Evolutionary conservation across 1,140 invertebrate species (phyloP).

Genomic region (Trichomalopsis sarcophagae): DNA sequence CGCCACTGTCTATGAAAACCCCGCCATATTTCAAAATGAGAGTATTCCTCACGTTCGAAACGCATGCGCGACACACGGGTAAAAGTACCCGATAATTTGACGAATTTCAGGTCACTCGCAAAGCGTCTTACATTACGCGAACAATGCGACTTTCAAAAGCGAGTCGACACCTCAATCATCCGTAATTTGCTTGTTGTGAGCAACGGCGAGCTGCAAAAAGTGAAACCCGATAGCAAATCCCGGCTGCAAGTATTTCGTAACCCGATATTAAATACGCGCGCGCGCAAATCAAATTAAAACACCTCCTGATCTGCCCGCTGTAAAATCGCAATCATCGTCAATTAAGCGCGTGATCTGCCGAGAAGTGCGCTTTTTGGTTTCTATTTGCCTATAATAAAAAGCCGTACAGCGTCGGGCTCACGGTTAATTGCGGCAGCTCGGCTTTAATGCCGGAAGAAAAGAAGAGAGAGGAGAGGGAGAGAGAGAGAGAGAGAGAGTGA

Average conservation of each 20-base stretch:
- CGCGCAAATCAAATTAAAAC: not conserved
- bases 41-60: too few relatives aligned
- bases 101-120: not conserved
- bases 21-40: not conserved
- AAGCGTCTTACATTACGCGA: not conserved
- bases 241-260: not conserved
- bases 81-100: not conserved
- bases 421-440: not conserved
- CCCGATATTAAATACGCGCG: not conserved
- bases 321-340: too few relatives aligned
- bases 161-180: not conserved
- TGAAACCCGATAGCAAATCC: not conserved
- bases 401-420: not conserved
- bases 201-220: not conserved
- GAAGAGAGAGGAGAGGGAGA: not conserved
- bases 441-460: constrained; percentile 14
- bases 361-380: not conserved
- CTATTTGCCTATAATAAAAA: constrained; percentile 9
- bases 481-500: not conserved
- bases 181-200: not conserved
- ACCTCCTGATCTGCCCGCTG: not conserved
- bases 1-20: not conserved
- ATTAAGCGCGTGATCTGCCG: too few relatives aligned
- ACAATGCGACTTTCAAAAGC: not conserved
- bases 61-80: not conserved